These are phyloP conservation scores for Pyrrhia umbra DNA, from an alignment of 2,888 invertebrate genomes.

Conservation along the genomic window DNA sequence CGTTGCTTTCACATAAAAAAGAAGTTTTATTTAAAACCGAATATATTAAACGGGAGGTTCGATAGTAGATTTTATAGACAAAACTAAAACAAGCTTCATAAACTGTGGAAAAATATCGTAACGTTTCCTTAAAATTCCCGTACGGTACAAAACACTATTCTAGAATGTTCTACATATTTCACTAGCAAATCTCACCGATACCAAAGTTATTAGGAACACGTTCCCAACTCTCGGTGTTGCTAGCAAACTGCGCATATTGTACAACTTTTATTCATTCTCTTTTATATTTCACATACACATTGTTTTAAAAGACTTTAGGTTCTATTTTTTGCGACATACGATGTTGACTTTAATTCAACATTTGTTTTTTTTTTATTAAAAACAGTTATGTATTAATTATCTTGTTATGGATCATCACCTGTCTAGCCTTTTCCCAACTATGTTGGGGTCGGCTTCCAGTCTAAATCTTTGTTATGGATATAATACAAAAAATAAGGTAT, in stretches of 20 bases:
- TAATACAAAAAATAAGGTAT: no score
- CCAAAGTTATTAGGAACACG: slow-evolving; percentile 57
- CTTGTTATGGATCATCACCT: no score
- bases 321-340: slow-evolving; percentile 15
- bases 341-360: not conserved
- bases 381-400: no score
- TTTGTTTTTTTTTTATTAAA: no score
- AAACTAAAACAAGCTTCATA: not conserved
- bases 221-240: slow-evolving; percentile 50
- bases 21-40: not conserved
- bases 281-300: slow-evolving; percentile 44
- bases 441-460: no score
- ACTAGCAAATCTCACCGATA: slow-evolving; percentile 63
- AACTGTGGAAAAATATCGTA: not conserved
- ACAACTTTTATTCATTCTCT: slow-evolving; percentile 59
- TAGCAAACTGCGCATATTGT: slow-evolving; percentile 49
- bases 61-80: not conserved
- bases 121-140: not conserved
- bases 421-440: no score
- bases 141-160: slow-evolving; percentile 4
- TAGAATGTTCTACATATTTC: slow-evolving; percentile 59
- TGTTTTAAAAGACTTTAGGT: slow-evolving; percentile 30
- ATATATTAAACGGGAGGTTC: not conserved
- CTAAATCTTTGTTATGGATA: no score
- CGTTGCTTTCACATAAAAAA: no score